Percentiles rank a stretch among this genome's conserved stretches.
phyloP scores from a whole-genome alignment of 2,888 invertebrate species.

The Drosophila flavopinicola region DNA sequence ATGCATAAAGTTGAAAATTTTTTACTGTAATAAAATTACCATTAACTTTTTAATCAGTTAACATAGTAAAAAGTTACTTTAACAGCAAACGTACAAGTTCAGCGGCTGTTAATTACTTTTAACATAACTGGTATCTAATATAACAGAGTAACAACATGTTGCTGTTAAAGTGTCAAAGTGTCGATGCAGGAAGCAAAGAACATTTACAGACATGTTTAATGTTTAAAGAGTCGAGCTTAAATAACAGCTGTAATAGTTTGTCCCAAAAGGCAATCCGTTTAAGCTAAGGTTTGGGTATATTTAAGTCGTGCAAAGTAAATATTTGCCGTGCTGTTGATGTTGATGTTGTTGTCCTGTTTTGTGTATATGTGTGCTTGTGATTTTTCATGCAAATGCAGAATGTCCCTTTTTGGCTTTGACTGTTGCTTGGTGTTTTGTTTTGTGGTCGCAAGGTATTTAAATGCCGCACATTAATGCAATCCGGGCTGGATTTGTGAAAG shows the following conservation, averaged over 20 bases:
- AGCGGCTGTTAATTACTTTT: neutral
- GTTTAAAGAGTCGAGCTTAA: too few relatives aligned
- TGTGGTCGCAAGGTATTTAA: constrained; percentile 75
- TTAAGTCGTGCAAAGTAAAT: constrained; percentile 1
- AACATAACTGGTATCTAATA: neutral
- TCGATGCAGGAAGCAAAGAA: neutral
- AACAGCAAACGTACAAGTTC: too few relatives aligned
- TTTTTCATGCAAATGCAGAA: constrained; percentile 71
- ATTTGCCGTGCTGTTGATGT: neutral
- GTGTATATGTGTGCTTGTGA: constrained; percentile 16
- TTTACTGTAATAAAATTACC: neutral
- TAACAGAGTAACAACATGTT: neutral
- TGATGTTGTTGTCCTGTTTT: constrained; percentile 1
- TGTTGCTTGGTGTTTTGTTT: constrained; percentile 72
- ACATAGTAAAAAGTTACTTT: neutral
- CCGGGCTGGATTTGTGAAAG: constrained; percentile 42
- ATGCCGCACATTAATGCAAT: constrained; percentile 73
- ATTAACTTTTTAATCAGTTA: too few relatives aligned
- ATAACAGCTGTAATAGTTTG: too few relatives aligned
- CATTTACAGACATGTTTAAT: neutral
- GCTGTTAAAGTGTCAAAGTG: neutral
- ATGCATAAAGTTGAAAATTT: neutral
- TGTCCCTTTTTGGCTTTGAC: constrained; percentile 57
- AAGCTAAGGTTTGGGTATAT: constrained; percentile 18
- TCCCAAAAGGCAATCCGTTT: too few relatives aligned